These are phyloP conservation scores for Stenchaetothrips biformis DNA, from an alignment of 2,888 invertebrate genomes.

Conservation along the genomic window DNA sequence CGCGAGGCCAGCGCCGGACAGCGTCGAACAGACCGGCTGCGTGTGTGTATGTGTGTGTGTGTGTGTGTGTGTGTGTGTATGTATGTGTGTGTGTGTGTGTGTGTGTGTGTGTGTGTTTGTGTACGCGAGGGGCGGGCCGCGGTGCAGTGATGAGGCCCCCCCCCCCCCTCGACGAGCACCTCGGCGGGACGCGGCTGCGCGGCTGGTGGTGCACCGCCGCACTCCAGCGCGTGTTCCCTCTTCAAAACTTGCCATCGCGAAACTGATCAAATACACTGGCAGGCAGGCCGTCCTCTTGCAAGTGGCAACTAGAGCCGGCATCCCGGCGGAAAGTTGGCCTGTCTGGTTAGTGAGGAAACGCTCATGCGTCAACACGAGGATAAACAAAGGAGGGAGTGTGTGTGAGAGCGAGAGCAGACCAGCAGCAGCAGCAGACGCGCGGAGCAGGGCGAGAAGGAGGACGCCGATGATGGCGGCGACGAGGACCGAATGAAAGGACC, in stretches of 20 bases:
- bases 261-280: not conserved
- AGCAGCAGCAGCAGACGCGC: not conserved
- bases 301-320: not conserved
- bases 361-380: slow-evolving; percentile 8
- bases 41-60: not conserved
- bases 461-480: not conserved
- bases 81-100: too few species aligned
- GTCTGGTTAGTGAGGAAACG: not conserved
- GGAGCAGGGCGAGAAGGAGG: not conserved
- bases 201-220: too few species aligned
- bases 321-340: not conserved
- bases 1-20: too few species aligned
- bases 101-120: too few species aligned
- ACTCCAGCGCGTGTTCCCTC: not conserved
- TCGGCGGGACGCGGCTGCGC: too few species aligned
- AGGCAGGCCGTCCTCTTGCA: not conserved
- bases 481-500: not conserved
- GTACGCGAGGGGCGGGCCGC: not conserved
- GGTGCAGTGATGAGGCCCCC: not conserved
- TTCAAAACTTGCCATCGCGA: not conserved
- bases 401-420: not conserved
- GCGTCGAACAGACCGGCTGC: too few species aligned
- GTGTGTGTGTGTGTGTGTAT: not conserved
- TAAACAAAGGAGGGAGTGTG: not conserved
- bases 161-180: not conserved